phyloP scores from a whole-genome alignment of 2,797 vertebrate species.

The Clarias fuscus region DNA sequence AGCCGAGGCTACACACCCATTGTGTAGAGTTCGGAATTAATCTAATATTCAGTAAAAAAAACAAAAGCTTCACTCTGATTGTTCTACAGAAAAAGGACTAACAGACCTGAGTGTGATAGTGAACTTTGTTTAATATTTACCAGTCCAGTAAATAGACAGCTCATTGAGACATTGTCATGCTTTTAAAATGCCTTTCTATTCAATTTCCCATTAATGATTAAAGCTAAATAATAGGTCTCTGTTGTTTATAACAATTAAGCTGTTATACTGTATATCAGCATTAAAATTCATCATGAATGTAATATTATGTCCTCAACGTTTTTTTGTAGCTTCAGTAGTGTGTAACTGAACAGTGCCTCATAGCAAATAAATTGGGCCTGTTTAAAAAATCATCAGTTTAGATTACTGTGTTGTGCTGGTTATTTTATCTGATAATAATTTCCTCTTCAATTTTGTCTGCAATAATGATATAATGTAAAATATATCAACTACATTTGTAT shows the following conservation, averaged over 20 bases:
- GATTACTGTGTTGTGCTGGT: background rate
- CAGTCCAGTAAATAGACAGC: slow-evolving; percentile 13
- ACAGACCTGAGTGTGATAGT: background rate
- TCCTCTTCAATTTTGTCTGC: background rate
- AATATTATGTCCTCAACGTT: background rate
- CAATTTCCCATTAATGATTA: slow-evolving; percentile 23
- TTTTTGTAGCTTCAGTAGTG: background rate
- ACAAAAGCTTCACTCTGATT: slow-evolving; percentile 9
- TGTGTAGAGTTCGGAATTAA: slow-evolving; percentile 6
- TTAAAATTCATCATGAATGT: slow-evolving; percentile 14
- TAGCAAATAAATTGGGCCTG: background rate
- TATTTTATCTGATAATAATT: background rate
- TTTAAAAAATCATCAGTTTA: background rate
- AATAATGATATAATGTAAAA: background rate
- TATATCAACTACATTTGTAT: background rate
- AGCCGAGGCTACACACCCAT: slow-evolving; percentile 4
- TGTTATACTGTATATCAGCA: slow-evolving; percentile 21
- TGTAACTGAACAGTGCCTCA: background rate
- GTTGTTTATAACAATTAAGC: slow-evolving; percentile 20
- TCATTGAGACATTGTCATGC: slow-evolving; percentile 31
- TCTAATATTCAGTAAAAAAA: background rate
- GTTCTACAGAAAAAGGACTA: slow-evolving; percentile 13
- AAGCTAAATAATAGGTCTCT: slow-evolving; percentile 7
- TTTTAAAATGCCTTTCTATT: slow-evolving; percentile 30
- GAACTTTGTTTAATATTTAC: slow-evolving; percentile 15